These are phyloP conservation scores for Chouioia cunea DNA, from an alignment of 2,888 invertebrate genomes.

Conservation along the genomic window DNA sequence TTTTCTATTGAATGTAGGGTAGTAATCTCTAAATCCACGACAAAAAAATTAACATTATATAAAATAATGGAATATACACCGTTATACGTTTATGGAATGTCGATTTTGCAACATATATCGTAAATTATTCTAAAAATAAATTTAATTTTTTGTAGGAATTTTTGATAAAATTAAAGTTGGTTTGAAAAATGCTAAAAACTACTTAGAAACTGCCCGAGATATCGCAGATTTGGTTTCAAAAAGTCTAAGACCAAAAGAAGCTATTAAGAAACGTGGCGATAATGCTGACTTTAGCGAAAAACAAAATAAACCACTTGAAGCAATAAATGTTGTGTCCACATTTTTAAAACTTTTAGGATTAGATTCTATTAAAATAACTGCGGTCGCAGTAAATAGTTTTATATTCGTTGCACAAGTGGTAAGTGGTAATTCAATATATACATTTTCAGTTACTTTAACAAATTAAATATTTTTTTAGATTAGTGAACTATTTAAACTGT, in stretches of 20 bases:
- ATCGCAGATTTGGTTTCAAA: constrained; percentile 75
- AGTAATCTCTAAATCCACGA: background rate
- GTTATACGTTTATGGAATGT: background rate
- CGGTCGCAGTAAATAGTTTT: constrained; percentile 85
- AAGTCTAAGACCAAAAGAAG: constrained; percentile 68
- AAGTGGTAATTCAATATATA: constrained; percentile 57
- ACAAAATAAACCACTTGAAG: constrained; percentile 46
- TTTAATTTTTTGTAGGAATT: constrained; percentile 58
- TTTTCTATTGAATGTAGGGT: background rate
- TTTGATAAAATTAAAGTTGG: constrained; percentile 70
- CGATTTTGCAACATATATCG: constrained; percentile 13
- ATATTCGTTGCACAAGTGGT: constrained; percentile 89
- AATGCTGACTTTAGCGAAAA: constrained; percentile 56
- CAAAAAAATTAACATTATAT: too few relatives aligned
- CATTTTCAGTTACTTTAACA: too few relatives aligned
- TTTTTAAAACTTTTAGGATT: constrained; percentile 81
- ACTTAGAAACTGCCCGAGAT: constrained; percentile 71
- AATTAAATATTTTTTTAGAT: too few relatives aligned
- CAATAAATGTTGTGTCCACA: constrained; percentile 67
- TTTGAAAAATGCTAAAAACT: constrained; percentile 70
- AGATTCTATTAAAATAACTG: constrained; percentile 82
- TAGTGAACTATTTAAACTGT: constrained; percentile 72
- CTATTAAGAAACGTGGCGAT: constrained; percentile 56
- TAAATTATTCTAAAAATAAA: background rate
- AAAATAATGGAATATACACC: too few relatives aligned